Evolutionary conservation across 2,797 vertebrate genomes (phyloP), one percentile per base, ranked within the genome.

Genomic region (Antrozous pallidus): DNA sequence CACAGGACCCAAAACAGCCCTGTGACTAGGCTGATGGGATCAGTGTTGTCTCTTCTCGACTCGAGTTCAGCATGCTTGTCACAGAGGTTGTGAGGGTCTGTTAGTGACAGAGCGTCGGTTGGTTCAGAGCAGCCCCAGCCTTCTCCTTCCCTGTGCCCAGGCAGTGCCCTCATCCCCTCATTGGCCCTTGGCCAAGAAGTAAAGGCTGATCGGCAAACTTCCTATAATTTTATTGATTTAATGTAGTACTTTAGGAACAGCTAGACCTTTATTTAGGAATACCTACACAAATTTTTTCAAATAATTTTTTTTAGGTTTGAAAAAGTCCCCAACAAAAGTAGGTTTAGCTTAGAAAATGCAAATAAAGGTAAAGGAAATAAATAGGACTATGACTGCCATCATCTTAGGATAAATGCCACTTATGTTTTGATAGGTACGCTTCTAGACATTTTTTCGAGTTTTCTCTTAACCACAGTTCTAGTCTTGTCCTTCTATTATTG

Each of bases 261-360:
- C 36, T 22, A 54, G 24, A 17, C 14, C 8, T 13, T 81, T 70
- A 36, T 80, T 77, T 90, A 63, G 61, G 69, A 77, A 94, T 28
- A 38, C 0, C n/a, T 69, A 49, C 78, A 38, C 42, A 77, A 56
- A 85, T n/a, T 75, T 22, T 71, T 90, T 56, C 26, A 83, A 56
- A 63, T 89, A 69, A n/a, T n/a, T 63, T 71, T 56, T 56, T 56
- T 77, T 42, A 87, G 61, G 18, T 54, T 90, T 80, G 67, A 65
- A 47, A 88, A 93, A 18, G 69, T 74, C 47, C 13, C 38, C 38
- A 17, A 13, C 38, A 65, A 70, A 70, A 74, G 65, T 8, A 51
- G 7, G 11, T 56, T 83, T 75, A 84, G 58, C 33, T 33, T 74
- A 51, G 78, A 70, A 54, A 51, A 58, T 89, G 38, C 26, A 58